Conservation (phyloP, 2,113 vertebrate genomes). For the Tenrec ecaudatus region DNA sequence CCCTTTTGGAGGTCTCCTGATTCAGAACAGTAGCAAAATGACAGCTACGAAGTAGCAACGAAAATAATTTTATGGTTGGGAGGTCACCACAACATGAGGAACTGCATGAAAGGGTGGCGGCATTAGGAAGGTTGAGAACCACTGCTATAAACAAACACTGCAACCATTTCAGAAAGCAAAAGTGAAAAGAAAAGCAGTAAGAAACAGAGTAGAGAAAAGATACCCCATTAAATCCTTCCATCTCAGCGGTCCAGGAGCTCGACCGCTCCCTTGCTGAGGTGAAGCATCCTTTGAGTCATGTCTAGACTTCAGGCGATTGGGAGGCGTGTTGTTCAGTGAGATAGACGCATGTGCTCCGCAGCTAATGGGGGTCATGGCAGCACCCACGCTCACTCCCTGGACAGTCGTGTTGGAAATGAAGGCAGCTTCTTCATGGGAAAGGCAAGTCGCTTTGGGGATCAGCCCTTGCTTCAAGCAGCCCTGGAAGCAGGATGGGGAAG, state of each 20-base stretch:
- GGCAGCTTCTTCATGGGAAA: neutral
- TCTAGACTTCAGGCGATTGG: constrained; percentile 10
- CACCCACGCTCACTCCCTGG: no score
- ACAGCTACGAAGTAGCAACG: no score
- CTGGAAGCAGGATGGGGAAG: neutral
- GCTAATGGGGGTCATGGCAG: neutral
- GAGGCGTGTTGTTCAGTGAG: neutral
- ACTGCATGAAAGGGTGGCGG: no score
- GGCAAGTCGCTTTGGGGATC: neutral
- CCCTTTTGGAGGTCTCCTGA: no score
- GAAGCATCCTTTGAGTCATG: neutral
- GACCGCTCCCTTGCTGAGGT: neutral
- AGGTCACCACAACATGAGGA: no score
- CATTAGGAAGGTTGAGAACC: no score
- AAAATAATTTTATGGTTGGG: no score
- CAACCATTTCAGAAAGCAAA: neutral
- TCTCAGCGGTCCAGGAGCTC: neutral
- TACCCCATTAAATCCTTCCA: neutral
- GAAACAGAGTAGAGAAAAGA: neutral
- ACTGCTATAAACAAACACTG: neutral
- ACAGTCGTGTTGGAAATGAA: constrained; percentile 9
- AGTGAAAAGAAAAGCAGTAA: neutral
- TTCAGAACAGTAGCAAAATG: no score
- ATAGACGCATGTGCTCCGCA: neutral
- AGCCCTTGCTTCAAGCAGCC: neutral